These are phyloP conservation scores for Acrocera orbiculus DNA, from an alignment of 2,888 invertebrate species.

Conservation along the genomic window DNA sequence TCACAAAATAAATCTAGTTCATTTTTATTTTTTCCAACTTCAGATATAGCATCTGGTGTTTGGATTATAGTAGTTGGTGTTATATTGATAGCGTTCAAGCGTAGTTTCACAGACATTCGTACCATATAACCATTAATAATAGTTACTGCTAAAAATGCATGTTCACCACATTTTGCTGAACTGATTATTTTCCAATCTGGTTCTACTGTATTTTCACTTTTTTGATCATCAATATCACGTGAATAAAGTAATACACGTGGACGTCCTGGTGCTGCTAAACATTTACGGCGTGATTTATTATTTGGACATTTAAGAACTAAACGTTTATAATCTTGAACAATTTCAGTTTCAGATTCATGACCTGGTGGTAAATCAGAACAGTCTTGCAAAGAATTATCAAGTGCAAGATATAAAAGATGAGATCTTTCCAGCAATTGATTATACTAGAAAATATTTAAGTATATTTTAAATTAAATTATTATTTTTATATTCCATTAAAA, in stretches of 20 bases:
- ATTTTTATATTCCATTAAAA: too few relatives aligned
- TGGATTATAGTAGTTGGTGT: constrained; percentile 23
- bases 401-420: constrained; percentile 29
- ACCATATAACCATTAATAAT: constrained; percentile 43
- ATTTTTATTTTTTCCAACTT: constrained; percentile 1
- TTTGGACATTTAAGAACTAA: constrained; percentile 23
- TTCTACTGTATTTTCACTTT: constrained; percentile 18
- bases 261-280: constrained; percentile 38
- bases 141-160: constrained; percentile 44
- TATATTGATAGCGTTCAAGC: constrained; percentile 32
- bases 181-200: constrained; percentile 47
- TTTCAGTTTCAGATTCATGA: constrained; percentile 46
- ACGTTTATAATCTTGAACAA: constrained; percentile 59
- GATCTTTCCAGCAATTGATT: constrained; percentile 14
- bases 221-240: constrained; percentile 34
- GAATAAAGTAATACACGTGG: constrained; percentile 44
- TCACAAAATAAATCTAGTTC: constrained; percentile 40
- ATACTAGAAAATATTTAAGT: constrained; percentile 7
- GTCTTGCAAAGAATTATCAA: constrained; percentile 59
- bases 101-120: constrained; percentile 41
- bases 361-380: constrained; percentile 53
- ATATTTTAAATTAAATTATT: too few relatives aligned
- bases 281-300: constrained; percentile 25
- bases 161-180: constrained; percentile 38
- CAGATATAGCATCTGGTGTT: constrained; percentile 4